Conservation (phyloP, 2,888 invertebrate genomes). For the Apocheima hispidaria region DNA sequence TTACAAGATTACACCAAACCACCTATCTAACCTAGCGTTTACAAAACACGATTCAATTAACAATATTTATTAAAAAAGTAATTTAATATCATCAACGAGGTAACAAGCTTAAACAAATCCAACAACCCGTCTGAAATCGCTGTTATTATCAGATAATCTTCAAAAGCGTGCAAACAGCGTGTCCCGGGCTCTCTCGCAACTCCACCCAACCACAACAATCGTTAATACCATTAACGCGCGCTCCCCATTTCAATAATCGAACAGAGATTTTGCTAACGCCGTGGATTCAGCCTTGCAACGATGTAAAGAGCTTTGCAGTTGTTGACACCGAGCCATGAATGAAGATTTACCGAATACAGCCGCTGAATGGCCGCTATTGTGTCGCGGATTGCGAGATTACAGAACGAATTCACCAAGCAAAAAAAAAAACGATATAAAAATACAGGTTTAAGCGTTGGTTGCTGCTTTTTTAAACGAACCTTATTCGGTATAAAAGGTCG, state of each 20-base stretch:
- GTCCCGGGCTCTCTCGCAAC: conserved; percentile 37
- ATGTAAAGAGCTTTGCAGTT: conserved; percentile 53
- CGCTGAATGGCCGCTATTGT: conserved; percentile 45
- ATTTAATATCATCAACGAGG: conserved; percentile 26
- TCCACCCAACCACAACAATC: conserved; percentile 42
- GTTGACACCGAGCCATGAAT: conserved; percentile 55
- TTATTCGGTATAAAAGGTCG: neutral
- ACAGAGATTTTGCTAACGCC: conserved; percentile 50
- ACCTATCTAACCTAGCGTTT: too few relatives aligned
- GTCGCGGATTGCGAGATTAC: conserved; percentile 24
- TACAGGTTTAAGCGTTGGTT: neutral
- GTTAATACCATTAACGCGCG: conserved; percentile 50
- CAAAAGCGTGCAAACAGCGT: conserved; percentile 38
- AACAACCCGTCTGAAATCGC: conserved; percentile 25
- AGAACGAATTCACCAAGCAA: conserved; percentile 21
- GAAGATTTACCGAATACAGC: conserved; percentile 60
- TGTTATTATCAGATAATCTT: conserved; percentile 35
- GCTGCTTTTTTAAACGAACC: neutral
- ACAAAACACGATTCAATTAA: neutral
- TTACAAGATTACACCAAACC: too few relatives aligned
- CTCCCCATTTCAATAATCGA: conserved; percentile 53
- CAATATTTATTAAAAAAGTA: conserved; percentile 9
- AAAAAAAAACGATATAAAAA: conserved; percentile 17
- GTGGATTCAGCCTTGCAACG: conserved; percentile 32
- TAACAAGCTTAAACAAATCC: conserved; percentile 27